Conservation (phyloP, 2,888 invertebrate species). For the Phyllotreta cruciferae region DNA sequence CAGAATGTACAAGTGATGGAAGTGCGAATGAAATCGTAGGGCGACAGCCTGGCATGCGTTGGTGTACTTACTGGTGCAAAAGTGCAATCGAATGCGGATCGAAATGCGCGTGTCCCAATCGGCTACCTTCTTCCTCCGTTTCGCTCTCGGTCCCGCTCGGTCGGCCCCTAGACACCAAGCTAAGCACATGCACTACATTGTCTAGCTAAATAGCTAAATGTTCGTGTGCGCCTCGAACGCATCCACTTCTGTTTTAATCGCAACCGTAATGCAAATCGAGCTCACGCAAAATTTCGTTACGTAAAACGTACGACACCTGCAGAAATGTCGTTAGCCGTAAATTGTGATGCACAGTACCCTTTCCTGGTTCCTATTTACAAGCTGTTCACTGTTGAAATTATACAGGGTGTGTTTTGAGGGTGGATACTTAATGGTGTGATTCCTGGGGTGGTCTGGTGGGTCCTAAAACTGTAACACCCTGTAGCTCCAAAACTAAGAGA, state of each 20-base stretch:
- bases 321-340: no score
- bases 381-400: no score
- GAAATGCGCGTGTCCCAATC: constrained; percentile 59
- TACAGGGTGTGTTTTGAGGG: no score
- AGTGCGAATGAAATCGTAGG: constrained; percentile 1
- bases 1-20: background rate
- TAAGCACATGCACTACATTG: constrained; percentile 61
- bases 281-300: no score
- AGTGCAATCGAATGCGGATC: constrained; percentile 60
- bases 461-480: no score
- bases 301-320: no score
- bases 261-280: no score
- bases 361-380: background rate
- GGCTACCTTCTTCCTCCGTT: constrained; percentile 72
- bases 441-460: no score
- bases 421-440: no score
- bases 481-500: no score
- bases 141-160: constrained; percentile 77
- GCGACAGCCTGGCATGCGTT: constrained; percentile 32
- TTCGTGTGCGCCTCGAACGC: no score
- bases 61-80: constrained; percentile 63
- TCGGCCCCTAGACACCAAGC: constrained; percentile 64
- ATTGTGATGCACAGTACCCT: constrained; percentile 28
- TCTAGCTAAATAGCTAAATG: constrained; percentile 45
- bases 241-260: no score